phyloP scores from a whole-genome alignment of 2,113 vertebrate species.

The Macrotus californicus region DNA sequence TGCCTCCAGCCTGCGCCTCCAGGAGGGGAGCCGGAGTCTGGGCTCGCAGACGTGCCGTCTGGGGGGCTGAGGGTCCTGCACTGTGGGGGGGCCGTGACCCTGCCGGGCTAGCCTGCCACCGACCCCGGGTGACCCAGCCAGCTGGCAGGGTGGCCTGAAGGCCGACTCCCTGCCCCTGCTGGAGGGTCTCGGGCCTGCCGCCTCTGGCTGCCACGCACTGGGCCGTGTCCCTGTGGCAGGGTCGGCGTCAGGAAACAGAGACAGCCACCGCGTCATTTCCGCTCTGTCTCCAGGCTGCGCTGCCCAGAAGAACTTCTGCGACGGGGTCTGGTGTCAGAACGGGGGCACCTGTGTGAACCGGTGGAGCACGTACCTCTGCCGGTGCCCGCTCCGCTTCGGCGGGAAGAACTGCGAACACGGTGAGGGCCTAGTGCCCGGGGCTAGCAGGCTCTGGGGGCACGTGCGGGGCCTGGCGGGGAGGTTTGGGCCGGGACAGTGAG shows the following conservation, averaged over 20 bases:
- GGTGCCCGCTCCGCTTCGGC: constrained; percentile 87
- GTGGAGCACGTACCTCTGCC: constrained; percentile 92
- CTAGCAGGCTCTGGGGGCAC: rapidly evolving
- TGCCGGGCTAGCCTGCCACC: rapidly evolving
- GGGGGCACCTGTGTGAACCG: constrained; percentile 90
- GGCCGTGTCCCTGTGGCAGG: rapidly evolving
- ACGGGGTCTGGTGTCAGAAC: constrained; percentile 85
- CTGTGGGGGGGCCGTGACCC: background rate
- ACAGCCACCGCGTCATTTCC: rapidly evolving
- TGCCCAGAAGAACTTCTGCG: constrained; percentile 90
- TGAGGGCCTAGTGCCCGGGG: constrained; percentile 52
- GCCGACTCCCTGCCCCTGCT: background rate
- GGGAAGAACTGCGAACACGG: constrained; percentile 98
- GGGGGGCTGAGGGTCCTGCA: background rate
- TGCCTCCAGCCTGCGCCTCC: background rate
- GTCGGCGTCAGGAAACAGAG: rapidly evolving
- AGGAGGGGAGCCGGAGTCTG: background rate
- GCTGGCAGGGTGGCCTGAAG: background rate
- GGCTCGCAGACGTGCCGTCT: rapidly evolving
- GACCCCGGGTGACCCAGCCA: rapidly evolving
- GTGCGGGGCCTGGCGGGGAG: background rate
- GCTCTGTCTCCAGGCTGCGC: constrained; percentile 76
- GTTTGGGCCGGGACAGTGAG: background rate
- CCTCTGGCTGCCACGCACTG: rapidly evolving
- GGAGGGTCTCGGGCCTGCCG: rapidly evolving